Evolutionary conservation across 2,797 vertebrate genomes (phyloP), one percentile per base, ranked within the genome.

Genomic region (Graptemys geographica): DNA sequence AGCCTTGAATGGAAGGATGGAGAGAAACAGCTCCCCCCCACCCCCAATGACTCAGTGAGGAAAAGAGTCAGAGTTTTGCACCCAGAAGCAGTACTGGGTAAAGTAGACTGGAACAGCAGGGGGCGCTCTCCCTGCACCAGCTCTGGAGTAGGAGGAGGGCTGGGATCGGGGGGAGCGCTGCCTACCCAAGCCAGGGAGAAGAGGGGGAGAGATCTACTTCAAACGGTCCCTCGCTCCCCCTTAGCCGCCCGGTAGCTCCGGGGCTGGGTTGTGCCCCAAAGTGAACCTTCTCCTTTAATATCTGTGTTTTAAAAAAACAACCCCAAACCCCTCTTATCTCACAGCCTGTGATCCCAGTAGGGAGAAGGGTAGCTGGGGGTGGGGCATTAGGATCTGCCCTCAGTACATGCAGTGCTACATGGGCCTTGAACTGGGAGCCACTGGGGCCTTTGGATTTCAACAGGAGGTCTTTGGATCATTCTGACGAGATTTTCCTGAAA

Each of bases 121-220:
- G 37, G 27, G 3, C 3, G 21, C n/a, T 9, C 11, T 6, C 0
- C 19, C 9, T 8, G 4, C 1, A 5, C 8, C 53, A 65, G 15
- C 31, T 31, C 15, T n/a, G 59, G 15, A 59, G 57, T 9, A 15
- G 57, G 53, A 15, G 21, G 53, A 27, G 56, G 25, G 25, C 56
- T 11, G 56, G 25, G 56, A 18, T 5, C 0, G 59, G 11, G 51
- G 51, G 25, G 37, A 10, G n/a, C 2, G 0, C 28, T 52, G 13
- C 28, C 19, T 37, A 41, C 52, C 15, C 6, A 1, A 1, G 8
- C 31, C 12, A 19, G n/a, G 13, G 5, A 2, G 28, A 52, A 10
- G 0, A 11, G 18, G 81, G 25, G 2, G 41, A 33, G 2, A 5
- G 9, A 3, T 13, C 41, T 86, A 33, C 12, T 11, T 0, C 31